Evolutionary conservation across 2,888 invertebrate species (phyloP), one percentile per base, ranked within the genome.

Genomic region (Arrhopalites spinosus): DNA sequence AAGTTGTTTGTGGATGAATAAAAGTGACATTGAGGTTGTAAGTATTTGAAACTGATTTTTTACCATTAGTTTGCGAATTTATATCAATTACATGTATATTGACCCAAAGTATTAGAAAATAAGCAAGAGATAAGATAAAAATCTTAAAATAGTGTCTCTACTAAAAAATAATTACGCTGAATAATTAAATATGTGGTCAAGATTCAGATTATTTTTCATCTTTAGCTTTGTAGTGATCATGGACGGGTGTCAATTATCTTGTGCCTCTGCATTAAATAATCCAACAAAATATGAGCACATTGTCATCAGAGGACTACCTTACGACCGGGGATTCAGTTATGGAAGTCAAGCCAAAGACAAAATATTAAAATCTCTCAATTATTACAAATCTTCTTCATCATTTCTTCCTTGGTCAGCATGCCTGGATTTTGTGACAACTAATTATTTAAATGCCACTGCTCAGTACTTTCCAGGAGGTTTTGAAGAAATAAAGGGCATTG

Each of bases 401-500:
- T 74, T 76, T 0, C 78, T 78, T 0, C 20, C 69, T 1, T 80
- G 80, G 80, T 50, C 67, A 0, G 79, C 78, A 1, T 78, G 78
- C 47, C 20, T 75, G 8, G 56, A 59, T 0, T 80, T 79, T 70
- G 78, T 77, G 1, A 50, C 59, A 23, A 23, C 72, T 1, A 73
- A 80, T 64, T 80, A 78, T 59, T 15, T 80, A 13, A n/a, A 66
- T 13, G 76, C 77, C 8, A 23, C 79, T 2, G 7, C 70, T 20
- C 56, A 61, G 17, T 78, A 78, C 30, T 80, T 67, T 66, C 77
- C 79, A 0, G 64, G 61, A 23, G 78, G 78, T 2, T 43, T 79
- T 13, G 78, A 79, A 13, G 80, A 80, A 74, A 79, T 80, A 76
- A 74, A 47, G 50, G 80, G 80, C 13, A 80, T 80, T 47, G 76